Evolutionary conservation across 2,888 invertebrate species (phyloP), one percentile per base, ranked within the genome.

Genomic region (Nemotelus pantherinus): DNA sequence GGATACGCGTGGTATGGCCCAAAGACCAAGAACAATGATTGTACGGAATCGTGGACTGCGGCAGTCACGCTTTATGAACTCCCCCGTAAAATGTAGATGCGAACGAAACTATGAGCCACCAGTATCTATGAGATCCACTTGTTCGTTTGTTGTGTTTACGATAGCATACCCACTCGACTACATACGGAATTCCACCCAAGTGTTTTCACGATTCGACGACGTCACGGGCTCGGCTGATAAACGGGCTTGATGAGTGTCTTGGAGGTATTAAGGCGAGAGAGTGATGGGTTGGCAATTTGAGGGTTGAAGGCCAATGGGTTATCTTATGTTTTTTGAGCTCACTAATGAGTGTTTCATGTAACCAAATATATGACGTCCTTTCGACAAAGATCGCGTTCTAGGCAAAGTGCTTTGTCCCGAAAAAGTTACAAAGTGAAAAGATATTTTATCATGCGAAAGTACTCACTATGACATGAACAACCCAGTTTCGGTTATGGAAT

Each of bases 1-100:
- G n/a, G 74, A n/a, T 47, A 6, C 45, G 72, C 47, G 74, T 60
- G 48, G 74, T 63, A 74, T 39, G 74, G 63, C 74, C 74, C 60
- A 74, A 60, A 60, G 63, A 50, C 74, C 63, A 58, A 74, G 74
- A 74, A 74, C 74, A 74, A 74, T 74, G 74, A 47, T 48, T 74
- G 74, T 63, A 63, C 50, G 63, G 25, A 48, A 74, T 74, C 74
- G 74, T 43, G 55, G 53, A 55, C 53, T 44, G 41, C 53, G 41
- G 44, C n/a, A 53, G 74, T 74, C 74, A 74, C 74, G 74, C 60
- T 74, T 60, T 45, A 60, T 74, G 74, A 60, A 48, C 74, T 74
- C 74, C 74, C 63, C 74, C 74, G 74, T 44, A 60, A 60, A 25
- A 72, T 70, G 72, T 60, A 63, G 25, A 50, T 68, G 44, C 44